These are phyloP conservation scores for Hydractinia symbiolongicarpus DNA, from an alignment of 30 jellyfish, hydroid and myxozoan genomes.

Conservation along the genomic window DNA sequence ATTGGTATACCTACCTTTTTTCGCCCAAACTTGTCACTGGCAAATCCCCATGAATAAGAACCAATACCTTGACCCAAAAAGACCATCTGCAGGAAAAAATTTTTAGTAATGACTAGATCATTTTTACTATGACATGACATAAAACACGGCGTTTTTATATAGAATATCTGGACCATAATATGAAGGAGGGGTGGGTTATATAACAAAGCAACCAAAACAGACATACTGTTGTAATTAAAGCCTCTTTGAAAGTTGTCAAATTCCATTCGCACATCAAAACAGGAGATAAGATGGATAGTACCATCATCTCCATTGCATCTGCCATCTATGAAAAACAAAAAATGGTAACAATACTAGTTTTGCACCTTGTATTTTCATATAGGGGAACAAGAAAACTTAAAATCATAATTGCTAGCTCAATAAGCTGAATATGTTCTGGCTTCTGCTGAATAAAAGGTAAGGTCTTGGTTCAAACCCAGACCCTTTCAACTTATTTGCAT, in stretches of 20 bases:
- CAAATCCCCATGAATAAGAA: constrained; percentile 69
- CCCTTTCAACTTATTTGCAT: too few species aligned
- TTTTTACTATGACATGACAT: background rate
- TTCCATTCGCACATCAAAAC: constrained; percentile 75
- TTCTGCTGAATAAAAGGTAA: too few species aligned
- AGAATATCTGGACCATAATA: background rate
- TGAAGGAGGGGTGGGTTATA: background rate
- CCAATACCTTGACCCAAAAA: constrained; percentile 81
- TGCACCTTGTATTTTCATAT: background rate
- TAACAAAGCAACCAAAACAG: background rate
- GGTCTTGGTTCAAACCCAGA: too few species aligned
- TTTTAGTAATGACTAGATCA: background rate
- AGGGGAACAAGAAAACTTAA: too few species aligned
- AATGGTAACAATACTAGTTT: background rate
- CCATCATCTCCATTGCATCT: constrained; percentile 97
- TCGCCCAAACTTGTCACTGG: constrained; percentile 74
- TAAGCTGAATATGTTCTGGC: too few species aligned
- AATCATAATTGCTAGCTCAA: too few species aligned
- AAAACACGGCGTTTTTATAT: background rate
- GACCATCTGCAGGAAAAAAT: constrained; percentile 55
- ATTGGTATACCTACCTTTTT: constrained; percentile 44
- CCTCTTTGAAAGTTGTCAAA: constrained; percentile 65
- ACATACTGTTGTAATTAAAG: constrained; percentile 82
- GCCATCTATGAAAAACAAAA: constrained; percentile 62
- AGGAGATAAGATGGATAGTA: constrained; percentile 81